These are phyloP conservation scores for Leguminivora glycinivorella DNA, from an alignment of 1,140 invertebrate genomes.

Conservation along the genomic window DNA sequence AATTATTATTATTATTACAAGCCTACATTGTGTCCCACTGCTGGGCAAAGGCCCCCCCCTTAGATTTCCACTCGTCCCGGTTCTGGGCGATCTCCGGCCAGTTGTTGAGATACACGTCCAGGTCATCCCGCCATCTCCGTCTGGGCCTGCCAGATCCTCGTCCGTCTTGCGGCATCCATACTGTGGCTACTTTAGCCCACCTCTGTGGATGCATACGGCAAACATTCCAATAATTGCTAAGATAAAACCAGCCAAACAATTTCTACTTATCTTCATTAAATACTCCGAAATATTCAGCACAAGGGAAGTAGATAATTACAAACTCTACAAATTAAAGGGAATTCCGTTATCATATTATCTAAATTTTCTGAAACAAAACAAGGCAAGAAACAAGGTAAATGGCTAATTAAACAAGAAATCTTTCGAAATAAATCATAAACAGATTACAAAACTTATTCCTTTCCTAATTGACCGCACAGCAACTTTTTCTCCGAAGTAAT, in stretches of 20 bases:
- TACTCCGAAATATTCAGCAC: background rate
- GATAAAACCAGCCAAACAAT: background rate
- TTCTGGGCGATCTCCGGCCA: no score
- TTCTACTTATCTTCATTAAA: background rate
- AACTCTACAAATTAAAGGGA: background rate
- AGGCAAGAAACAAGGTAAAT: background rate
- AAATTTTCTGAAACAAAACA: background rate
- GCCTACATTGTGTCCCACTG: no score
- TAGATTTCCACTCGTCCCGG: no score
- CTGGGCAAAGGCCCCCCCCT: no score
- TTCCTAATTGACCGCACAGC: background rate
- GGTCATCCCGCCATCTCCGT: no score
- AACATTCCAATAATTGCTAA: background rate
- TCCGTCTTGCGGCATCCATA: no score
- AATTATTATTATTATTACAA: no score
- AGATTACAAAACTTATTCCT: constrained; percentile 1
- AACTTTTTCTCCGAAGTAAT: background rate
- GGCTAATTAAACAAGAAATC: constrained; percentile 3
- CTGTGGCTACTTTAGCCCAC: no score
- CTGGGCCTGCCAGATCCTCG: no score
- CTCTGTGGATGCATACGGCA: no score
- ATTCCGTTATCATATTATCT: background rate
- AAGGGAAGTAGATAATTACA: background rate
- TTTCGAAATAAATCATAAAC: background rate
- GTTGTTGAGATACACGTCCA: no score